Percentiles rank a stretch among this genome's conserved stretches.
Evolutionary conservation across 2,888 invertebrate genomes (phyloP).

Genomic region (Dryobota labecula): DNA sequence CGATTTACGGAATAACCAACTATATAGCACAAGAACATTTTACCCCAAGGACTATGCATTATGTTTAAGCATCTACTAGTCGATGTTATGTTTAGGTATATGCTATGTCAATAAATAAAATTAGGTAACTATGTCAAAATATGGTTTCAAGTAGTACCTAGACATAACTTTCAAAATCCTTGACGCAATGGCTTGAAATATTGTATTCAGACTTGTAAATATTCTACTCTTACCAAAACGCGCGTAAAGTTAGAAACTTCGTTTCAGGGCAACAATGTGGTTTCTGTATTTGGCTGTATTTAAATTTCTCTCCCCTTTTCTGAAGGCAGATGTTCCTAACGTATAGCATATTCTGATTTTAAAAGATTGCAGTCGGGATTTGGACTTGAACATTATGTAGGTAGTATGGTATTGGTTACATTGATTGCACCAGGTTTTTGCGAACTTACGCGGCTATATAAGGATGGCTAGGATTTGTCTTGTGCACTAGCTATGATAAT

Average conservation of each 20-base stretch:
- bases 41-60: too few relatives aligned
- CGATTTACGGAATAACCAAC: too few relatives aligned
- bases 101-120: too few relatives aligned
- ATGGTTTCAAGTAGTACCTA: not conserved
- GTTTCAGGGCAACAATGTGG: constrained; percentile 37
- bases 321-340: constrained; percentile 15
- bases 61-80: too few relatives aligned
- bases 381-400: not conserved
- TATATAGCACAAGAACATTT: not conserved
- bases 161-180: not conserved
- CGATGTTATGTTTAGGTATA: too few relatives aligned
- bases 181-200: constrained; percentile 12
- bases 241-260: constrained; percentile 19
- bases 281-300: constrained; percentile 33
- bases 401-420: not conserved
- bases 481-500: not conserved
- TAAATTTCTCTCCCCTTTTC: constrained; percentile 24
- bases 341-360: constrained; percentile 10
- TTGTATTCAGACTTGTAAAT: constrained; percentile 33
- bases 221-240: constrained; percentile 24
- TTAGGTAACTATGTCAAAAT: not conserved
- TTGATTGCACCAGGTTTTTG: not conserved
- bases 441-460: not conserved
- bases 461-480: not conserved
- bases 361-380: not conserved